Evolutionary conservation across 23 tunicate genomes (phyloP), one percentile per base, ranked within the genome.

Genomic region (Clavelina lepadiformis): DNA sequence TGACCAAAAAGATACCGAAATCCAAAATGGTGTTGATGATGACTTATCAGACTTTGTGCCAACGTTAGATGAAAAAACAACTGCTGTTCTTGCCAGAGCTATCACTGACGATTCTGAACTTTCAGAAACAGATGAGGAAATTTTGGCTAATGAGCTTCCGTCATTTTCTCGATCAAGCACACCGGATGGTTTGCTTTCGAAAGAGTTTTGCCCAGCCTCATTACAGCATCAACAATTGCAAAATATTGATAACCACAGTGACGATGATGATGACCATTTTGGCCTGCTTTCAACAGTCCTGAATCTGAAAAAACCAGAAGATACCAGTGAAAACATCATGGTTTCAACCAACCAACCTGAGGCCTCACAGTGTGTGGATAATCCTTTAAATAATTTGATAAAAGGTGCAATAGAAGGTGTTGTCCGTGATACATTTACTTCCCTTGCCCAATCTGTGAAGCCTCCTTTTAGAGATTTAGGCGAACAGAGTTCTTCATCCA

Each of bases 101-200:
- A 26, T 68, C 33, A 53, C 68, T 0, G 96, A 74, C 27, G 82
- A 80, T 28, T 44, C 72, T 26, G 78, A 80, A 35, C 31, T 65
- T 18, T 86, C 95, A 13, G 96, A 88, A 53, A 65, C 72, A 27
- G 96, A 88, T 5, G 95, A 78, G 65, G 83, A 69, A 34, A 49
- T 65, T 8, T 46, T 65, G 5, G 86, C 71, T 46, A 35, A 78
- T 5, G 75, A 74, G 41, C 19, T 85, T 1, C 85, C 95, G 2
- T 25, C 58, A 25, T 61, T 85, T 62, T 46, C 76, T 26, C 47
- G 56, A 22, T 45, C 71, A 28, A 65, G 65, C 31, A 59, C 63
- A 3, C 71, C 64, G n/a, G 61, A 62, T 60, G 47, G 37, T 25
- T 45, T 38, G 0, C 32, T 35, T 26, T 20, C 44, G 18, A 56